Evolutionary conservation across 2,797 vertebrate genomes (phyloP).

Genomic region (Argya squamiceps): DNA sequence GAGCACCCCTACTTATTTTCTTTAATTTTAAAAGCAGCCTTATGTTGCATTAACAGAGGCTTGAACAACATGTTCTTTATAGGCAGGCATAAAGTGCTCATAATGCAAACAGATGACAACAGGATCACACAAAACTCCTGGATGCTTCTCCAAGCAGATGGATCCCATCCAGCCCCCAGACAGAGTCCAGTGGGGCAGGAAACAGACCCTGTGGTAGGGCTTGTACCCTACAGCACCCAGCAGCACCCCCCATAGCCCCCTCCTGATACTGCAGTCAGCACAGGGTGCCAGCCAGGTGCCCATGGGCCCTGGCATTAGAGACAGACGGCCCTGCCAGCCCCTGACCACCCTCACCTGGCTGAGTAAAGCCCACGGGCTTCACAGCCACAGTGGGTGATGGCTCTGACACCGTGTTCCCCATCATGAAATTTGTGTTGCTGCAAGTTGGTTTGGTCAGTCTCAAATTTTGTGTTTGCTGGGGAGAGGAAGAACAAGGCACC

Average conservation of each 20-base stretch:
- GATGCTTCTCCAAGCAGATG: not conserved
- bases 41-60: not conserved
- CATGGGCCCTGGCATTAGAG: accelerated
- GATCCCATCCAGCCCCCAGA: not conserved
- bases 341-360: not conserved
- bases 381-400: too few species aligned
- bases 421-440: accelerated
- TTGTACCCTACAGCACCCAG: accelerated
- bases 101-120: not conserved
- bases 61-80: not conserved
- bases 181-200: accelerated
- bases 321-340: not conserved
- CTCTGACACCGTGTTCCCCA: accelerated
- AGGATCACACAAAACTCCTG: accelerated
- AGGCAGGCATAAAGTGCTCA: not conserved
- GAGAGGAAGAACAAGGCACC: not conserved
- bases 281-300: not conserved
- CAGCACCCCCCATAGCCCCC: not conserved
- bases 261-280: accelerated
- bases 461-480: not conserved
- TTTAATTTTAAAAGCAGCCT: not conserved
- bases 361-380: not conserved
- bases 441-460: accelerated
- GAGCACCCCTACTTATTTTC: not conserved
- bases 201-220: too few species aligned